Evolutionary conservation across 2,797 vertebrate genomes (phyloP), one percentile per base, ranked within the genome.

Genomic region (Lindbergichthys nudifrons): DNA sequence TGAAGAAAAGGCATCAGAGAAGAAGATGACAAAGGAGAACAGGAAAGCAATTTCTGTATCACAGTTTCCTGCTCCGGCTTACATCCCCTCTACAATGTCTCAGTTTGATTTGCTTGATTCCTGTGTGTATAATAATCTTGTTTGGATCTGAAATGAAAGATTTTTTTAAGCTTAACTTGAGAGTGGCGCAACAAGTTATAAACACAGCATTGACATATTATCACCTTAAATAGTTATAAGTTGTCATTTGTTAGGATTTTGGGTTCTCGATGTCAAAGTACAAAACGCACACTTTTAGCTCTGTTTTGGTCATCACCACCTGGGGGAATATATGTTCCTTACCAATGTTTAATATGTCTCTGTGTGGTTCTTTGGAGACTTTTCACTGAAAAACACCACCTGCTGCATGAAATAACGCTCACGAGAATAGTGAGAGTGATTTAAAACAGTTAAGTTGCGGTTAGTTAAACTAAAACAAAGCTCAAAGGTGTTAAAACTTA

Each of bases 11-110:
- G 47, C 47, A 7, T 39, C 23, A 21, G 23, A 53, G 74, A 83
- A 36, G 63, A 75, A 79, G 70, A 77, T 54, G 19, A 71, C 52
- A 85, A 79, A 80, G 64, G 50, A 73, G 56, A 67, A 56, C 10
- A 51, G 58, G 43, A 82, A 65, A 66, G 53, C 18, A 61, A 63
- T 65, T 72, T 73, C 36, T 65, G 43, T 76, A 65, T 82, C 67
- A 64, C 36, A 23, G 42, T 30, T 57, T 65, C 60, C 65, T 41
- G 65, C 47, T 82, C 60, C 60, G 65, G 32, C 45, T 19, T 4
- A n/a, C 21, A 11, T 16, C 10, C 13, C 45, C n/a, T 4, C n/a
- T 18, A 12, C 65, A 65, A 18, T 18, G 45, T 74, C 30, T 45
- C n/a, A 21, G 4, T 42, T 68, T 61, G 21, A 21, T 60, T 23